Base-by-base conservation (phyloP, 2,797 vertebrate species). In the Chanos chanos region DNA sequence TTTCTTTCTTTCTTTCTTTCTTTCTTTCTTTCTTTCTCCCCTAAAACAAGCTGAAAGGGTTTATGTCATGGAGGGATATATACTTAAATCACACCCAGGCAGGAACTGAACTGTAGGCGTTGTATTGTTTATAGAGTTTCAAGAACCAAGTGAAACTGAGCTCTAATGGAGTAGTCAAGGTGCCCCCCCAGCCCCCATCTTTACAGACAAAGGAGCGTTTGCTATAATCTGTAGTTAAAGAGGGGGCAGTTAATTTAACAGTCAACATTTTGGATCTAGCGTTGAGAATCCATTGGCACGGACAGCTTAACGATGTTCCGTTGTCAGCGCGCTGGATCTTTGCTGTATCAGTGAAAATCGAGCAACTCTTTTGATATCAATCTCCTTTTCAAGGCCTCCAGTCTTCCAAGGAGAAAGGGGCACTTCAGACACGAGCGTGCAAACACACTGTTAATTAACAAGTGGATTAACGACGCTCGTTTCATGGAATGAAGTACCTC, bases 381-480 rank as follows among this genome's bases (percentile, higher is more conserved):
- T 78, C 79, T 81, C 68, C 78, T 86, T n/a, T 84, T 86, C 81
- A 89, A 84, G 71, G 72, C 67, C 80, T 60, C 36, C 74, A 82
- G 83, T 78, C 77, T 82, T 84, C 70, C 33, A 69, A 79, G 79
- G 75, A 87, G 80, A 77, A 85, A 78, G 77, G 84, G 82, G 73
- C 82, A 81, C 85, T 86, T 84, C 85, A 88, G 83, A 85, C 81
- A 77, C 74, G 73, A 79, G 87, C 84, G 81, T 79, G 68, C 77
- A 82, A 80, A 78, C 84, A 78, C 77, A 81, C 81, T 64, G 66
- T 88, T 89, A 88, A 91, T 90, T 88, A 90, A 89, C 86, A 88
- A 87, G 85, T 88, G 89, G 88, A 88, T 90, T 91, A 89, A 88
- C 84, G 82, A 81, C 80, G 86, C 84, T 83, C 71, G 79, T 88